Evolutionary conservation across 2,888 invertebrate genomes (phyloP).

Genomic region (Nezara viridula): DNA sequence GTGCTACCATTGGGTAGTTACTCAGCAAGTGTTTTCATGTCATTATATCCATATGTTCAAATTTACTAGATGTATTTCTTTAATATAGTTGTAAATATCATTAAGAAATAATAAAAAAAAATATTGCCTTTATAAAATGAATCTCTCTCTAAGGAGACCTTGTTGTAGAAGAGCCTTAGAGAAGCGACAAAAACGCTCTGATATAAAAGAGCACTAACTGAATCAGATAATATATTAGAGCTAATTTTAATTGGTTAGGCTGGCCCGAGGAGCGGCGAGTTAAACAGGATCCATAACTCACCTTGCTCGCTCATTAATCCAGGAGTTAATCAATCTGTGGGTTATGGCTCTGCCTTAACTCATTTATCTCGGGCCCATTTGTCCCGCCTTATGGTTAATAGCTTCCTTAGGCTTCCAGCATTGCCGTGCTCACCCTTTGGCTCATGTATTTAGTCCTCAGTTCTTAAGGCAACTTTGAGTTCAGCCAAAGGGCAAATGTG

Average conservation of each 20-base stretch:
- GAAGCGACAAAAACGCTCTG: background rate
- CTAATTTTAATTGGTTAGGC: conserved; percentile 8
- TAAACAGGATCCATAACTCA: conserved; percentile 26
- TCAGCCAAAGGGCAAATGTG: too few relatives aligned
- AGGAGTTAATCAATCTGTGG: conserved; percentile 17
- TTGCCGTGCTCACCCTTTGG: background rate
- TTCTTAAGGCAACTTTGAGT: background rate
- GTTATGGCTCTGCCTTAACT: conserved; percentile 3
- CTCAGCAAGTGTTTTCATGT: too few relatives aligned
- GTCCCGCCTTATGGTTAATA: background rate
- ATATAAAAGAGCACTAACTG: background rate
- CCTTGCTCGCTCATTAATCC: background rate
- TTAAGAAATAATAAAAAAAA: too few relatives aligned
- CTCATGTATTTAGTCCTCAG: background rate
- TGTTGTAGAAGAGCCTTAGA: too few relatives aligned
- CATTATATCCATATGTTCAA: too few relatives aligned
- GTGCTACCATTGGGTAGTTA: too few relatives aligned
- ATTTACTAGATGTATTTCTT: too few relatives aligned
- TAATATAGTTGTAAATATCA: too few relatives aligned
- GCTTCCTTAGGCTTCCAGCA: background rate
- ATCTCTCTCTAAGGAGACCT: too few relatives aligned
- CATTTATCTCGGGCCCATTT: background rate
- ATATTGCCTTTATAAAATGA: too few relatives aligned
- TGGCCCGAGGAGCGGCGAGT: background rate
- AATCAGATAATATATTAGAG: background rate